These are phyloP conservation scores for Danio kyathit DNA, from an alignment of 2,797 vertebrate genomes.

Conservation along the genomic window DNA sequence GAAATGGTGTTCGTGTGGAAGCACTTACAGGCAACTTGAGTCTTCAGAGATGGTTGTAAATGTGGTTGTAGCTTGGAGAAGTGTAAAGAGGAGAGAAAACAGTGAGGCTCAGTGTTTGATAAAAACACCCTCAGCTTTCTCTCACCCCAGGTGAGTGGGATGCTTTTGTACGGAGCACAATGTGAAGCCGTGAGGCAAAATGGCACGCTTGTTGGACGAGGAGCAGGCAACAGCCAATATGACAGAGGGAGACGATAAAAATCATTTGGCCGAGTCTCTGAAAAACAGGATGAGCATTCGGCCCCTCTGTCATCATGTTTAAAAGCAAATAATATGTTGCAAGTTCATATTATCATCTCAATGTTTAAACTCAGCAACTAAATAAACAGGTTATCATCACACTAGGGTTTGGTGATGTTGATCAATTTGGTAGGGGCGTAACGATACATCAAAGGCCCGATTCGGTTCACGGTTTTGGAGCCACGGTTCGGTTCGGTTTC, in stretches of 20 bases:
- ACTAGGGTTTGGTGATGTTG: no score
- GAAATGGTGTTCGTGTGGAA: slow-evolving; percentile 53
- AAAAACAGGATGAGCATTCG: not conserved
- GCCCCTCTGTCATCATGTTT: not conserved
- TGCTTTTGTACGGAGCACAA: slow-evolving; percentile 30
- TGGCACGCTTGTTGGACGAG: slow-evolving; percentile 11
- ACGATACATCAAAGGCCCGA: no score
- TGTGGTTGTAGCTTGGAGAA: not conserved
- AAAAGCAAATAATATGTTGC: not conserved
- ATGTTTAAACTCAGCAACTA: not conserved
- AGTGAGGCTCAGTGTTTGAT: slow-evolving; percentile 6
- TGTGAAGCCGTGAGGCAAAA: slow-evolving; percentile 35
- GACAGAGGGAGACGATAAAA: slow-evolving; percentile 27
- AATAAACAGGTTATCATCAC: not conserved
- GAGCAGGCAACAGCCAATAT: not conserved
- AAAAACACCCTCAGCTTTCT: not conserved
- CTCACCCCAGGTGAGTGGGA: slow-evolving; percentile 35
- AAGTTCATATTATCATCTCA: no score
- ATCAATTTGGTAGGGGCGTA: no score
- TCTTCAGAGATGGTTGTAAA: slow-evolving; percentile 63
- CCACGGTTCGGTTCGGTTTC: no score
- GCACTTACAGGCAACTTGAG: slow-evolving; percentile 65
- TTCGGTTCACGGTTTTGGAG: no score
- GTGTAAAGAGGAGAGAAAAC: slow-evolving; percentile 8
- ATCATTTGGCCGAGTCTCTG: no score